Conservation (phyloP, 1,140 invertebrate genomes). For the Uloborus diversus region DNA sequence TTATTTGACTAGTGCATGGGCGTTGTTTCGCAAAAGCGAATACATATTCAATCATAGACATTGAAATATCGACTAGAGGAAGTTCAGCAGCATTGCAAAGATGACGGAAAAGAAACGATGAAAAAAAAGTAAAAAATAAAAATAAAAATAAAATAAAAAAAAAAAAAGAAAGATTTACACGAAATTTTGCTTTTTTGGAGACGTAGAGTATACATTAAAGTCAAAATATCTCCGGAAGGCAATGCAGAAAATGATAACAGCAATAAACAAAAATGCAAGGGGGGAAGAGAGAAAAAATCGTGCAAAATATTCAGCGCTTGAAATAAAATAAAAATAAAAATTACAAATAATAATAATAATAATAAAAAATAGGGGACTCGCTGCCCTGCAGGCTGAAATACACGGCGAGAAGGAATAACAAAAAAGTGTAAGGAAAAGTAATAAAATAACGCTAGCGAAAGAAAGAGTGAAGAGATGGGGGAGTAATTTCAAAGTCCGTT, state of each 20-base stretch:
- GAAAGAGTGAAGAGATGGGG: slow-evolving; percentile 23
- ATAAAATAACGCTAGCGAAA: slow-evolving; percentile 20
- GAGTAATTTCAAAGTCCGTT: slow-evolving; percentile 53
- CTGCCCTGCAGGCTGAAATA: slow-evolving; percentile 30
- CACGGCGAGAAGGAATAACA: not conserved
- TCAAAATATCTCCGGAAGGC: slow-evolving; percentile 47
- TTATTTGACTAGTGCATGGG: not conserved
- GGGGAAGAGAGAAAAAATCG: not conserved
- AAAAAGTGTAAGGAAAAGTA: slow-evolving; percentile 28
- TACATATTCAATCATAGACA: slow-evolving; percentile 27
- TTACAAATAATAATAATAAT: slow-evolving; percentile 38
- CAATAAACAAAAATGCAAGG: slow-evolving; percentile 52
- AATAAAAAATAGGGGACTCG: not conserved
- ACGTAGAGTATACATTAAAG: slow-evolving; percentile 42
- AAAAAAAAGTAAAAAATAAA: not conserved
- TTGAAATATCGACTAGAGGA: slow-evolving; percentile 18
- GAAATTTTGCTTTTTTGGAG: slow-evolving; percentile 33
- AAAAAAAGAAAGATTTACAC: slow-evolving; percentile 22
- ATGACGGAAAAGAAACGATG: not conserved
- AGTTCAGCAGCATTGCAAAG: not conserved
- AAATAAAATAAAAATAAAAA: slow-evolving; percentile 46
- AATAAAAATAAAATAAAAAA: not conserved
- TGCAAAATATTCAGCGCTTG: slow-evolving; percentile 13
- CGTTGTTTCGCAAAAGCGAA: not conserved
- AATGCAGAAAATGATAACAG: slow-evolving; percentile 47